These are phyloP conservation scores for Sphaeramia orbicularis DNA, from an alignment of 2,797 vertebrate species.

Conservation along the genomic window DNA sequence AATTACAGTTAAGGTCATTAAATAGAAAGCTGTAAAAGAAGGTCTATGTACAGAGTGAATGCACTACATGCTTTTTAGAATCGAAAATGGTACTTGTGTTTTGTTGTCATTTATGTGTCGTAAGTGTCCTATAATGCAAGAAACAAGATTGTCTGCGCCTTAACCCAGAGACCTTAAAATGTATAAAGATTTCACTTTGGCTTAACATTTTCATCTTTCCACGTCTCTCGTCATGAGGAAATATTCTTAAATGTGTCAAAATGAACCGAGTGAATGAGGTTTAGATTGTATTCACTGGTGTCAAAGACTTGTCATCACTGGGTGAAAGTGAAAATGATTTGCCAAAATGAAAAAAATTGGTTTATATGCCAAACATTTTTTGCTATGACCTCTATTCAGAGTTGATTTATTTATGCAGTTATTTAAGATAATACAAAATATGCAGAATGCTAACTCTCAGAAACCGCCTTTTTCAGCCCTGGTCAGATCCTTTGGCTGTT, in stretches of 20 bases:
- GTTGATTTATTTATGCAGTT: constrained; percentile 56
- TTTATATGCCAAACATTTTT: constrained; percentile 31
- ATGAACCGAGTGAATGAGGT: not conserved
- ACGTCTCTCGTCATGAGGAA: not conserved
- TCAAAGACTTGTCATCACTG: not conserved
- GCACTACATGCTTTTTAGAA: constrained; percentile 62
- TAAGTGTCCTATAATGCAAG: constrained; percentile 46
- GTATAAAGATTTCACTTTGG: constrained; percentile 20
- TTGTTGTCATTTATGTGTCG: constrained; percentile 37
- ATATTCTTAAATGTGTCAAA: not conserved
- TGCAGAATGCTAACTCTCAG: constrained; percentile 37
- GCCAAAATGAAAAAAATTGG: constrained; percentile 35
- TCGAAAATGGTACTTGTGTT: constrained; percentile 54
- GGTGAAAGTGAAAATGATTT: constrained; percentile 9
- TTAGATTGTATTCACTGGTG: not conserved
- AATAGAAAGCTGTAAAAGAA: constrained; percentile 22
- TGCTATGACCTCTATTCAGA: constrained; percentile 29
- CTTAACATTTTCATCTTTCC: constrained; percentile 13
- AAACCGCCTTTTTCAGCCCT: constrained; percentile 36
- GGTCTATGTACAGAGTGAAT: constrained; percentile 49
- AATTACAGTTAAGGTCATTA: constrained; percentile 29
- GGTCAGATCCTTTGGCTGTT: constrained; percentile 33
- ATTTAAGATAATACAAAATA: constrained; percentile 40
- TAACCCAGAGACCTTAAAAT: constrained; percentile 69
- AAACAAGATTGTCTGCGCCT: constrained; percentile 60